These are phyloP conservation scores for Myanophis thanlyinensis DNA, from an alignment of 2,113 vertebrate species.

Conservation along the genomic window DNA sequence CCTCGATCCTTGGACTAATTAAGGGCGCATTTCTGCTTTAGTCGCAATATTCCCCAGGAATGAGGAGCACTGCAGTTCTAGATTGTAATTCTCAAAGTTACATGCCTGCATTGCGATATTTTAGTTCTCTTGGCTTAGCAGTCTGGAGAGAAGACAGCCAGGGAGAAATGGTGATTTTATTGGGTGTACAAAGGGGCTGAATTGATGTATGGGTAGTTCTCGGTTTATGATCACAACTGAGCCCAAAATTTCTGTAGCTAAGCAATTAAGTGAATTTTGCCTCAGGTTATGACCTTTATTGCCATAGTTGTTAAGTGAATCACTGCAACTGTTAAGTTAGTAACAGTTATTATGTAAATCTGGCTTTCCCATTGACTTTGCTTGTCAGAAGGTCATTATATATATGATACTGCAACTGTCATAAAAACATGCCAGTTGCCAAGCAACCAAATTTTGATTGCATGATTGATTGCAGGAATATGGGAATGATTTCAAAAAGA, in stretches of 20 bases:
- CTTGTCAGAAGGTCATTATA: background rate
- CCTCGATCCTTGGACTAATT: background rate
- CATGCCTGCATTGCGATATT: background rate
- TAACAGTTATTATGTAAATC: too few species aligned
- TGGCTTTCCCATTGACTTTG: background rate
- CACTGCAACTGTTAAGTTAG: too few species aligned
- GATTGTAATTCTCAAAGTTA: background rate
- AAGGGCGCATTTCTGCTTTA: conserved; percentile 5
- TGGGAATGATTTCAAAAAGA: background rate
- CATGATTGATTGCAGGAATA: background rate
- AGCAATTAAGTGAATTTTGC: background rate
- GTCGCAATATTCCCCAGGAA: conserved; percentile 8
- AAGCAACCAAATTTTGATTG: background rate
- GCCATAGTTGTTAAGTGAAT: too few species aligned
- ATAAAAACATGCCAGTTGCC: background rate
- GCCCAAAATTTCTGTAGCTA: background rate
- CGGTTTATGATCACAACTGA: background rate
- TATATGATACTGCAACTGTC: background rate
- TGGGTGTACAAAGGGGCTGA: background rate
- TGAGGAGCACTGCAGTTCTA: background rate
- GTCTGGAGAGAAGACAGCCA: background rate
- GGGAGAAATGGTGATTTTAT: background rate
- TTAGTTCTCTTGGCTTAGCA: background rate
- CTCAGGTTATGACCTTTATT: background rate
- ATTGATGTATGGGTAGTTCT: background rate